Percentiles rank a stretch among this genome's conserved stretches.
These are phyloP conservation scores for Clunio marinus DNA, from an alignment of 2,888 invertebrate species.

Conservation along the genomic window DNA sequence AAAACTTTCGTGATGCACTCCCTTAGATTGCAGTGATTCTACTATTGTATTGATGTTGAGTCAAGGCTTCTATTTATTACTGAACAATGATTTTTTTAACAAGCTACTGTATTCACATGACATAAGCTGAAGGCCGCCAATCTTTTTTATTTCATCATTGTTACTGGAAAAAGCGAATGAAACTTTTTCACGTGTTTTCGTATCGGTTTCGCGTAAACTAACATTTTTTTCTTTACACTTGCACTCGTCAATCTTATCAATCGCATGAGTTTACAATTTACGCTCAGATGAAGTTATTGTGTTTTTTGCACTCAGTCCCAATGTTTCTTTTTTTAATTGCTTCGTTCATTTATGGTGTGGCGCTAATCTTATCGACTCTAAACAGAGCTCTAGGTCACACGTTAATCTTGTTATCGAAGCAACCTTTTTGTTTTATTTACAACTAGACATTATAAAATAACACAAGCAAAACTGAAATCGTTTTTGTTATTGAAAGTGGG, in stretches of 20 bases:
- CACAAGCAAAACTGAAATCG: too few relatives aligned
- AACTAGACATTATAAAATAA: neutral
- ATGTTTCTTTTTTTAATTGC: neutral
- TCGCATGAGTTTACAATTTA: neutral
- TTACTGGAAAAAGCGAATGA: too few relatives aligned
- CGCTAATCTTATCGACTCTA: constrained; percentile 17
- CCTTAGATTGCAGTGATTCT: too few relatives aligned
- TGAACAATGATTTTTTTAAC: too few relatives aligned
- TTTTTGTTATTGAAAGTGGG: too few relatives aligned
- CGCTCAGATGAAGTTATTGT: neutral
- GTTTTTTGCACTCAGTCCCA: neutral
- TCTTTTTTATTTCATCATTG: too few relatives aligned
- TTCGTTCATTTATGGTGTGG: neutral
- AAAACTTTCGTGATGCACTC: too few relatives aligned
- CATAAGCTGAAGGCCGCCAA: neutral
- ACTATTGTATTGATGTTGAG: too few relatives aligned
- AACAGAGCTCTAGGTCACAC: neutral
- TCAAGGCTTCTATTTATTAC: too few relatives aligned
- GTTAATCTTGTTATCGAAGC: neutral
- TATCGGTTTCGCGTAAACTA: neutral
- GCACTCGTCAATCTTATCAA: constrained; percentile 17
- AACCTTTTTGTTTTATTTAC: neutral
- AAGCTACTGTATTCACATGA: constrained; percentile 3
- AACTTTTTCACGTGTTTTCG: neutral
- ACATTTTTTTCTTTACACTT: too few relatives aligned